Percentiles rank a stretch among this genome's conserved stretches.
Conservation (phyloP, 2,113 vertebrate species). For the Semnornis frantzii region DNA sequence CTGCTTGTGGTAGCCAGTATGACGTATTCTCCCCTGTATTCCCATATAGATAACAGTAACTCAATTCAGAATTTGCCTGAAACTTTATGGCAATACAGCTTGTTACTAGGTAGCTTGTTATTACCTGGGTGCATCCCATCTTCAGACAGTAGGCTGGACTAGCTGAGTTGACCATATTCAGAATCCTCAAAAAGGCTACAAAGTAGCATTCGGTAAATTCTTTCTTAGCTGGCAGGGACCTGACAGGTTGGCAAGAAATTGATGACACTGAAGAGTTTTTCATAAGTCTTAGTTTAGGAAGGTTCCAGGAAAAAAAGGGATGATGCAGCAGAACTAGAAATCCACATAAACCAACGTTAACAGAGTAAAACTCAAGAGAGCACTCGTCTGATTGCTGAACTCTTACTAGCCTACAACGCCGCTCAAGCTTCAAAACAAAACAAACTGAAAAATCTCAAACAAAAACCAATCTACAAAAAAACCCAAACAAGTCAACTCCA, state of each 20-base stretch:
- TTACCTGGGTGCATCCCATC: neutral
- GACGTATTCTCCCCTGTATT: neutral
- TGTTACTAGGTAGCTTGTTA: neutral
- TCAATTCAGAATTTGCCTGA: neutral
- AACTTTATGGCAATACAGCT: neutral
- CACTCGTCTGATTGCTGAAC: too few relatives aligned
- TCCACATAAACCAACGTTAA: slow-evolving; percentile 6
- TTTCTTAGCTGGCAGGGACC: neutral
- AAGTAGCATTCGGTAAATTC: neutral
- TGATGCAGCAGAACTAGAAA: slow-evolving; percentile 12
- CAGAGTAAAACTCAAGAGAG: neutral
- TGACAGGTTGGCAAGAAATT: neutral
- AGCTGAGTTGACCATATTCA: neutral
- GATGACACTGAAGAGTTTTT: neutral
- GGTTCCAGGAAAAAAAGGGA: neutral
- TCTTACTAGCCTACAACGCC: neutral
- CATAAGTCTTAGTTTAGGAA: neutral
- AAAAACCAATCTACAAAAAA: too few relatives aligned
- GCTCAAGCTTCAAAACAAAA: neutral
- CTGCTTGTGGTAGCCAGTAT: neutral
- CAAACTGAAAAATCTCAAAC: too few relatives aligned
- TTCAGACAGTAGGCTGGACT: neutral
- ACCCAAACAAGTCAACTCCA: too few relatives aligned
- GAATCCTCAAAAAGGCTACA: neutral
- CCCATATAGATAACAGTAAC: neutral